A percentile compares a stretch with the other conserved stretches of the same genome.
Evolutionary conservation across 2,113 vertebrate species (phyloP).

Genomic region (Lophotis ruficrista): DNA sequence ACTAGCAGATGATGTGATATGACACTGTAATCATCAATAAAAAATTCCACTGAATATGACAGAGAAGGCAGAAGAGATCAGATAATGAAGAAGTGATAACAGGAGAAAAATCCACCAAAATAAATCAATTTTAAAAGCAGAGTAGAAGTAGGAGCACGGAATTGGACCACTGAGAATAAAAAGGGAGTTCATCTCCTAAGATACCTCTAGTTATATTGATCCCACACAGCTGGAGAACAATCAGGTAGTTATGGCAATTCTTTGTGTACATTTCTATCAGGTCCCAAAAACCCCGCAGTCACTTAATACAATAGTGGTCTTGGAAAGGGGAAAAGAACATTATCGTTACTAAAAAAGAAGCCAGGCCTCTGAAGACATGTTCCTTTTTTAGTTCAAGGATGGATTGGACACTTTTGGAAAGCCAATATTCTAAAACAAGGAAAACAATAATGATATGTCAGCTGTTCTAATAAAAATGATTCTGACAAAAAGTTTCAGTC

Average conservation of each 20-base stretch:
- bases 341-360: not conserved
- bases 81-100: not conserved
- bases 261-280: not conserved
- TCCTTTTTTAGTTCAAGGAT: conserved; percentile 13
- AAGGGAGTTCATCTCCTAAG: not conserved
- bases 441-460: conserved; percentile 43
- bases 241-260: not conserved
- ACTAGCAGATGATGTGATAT: not conserved
- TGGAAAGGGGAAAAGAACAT: not conserved
- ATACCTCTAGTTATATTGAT: not conserved
- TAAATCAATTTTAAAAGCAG: not conserved
- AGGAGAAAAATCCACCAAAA: not conserved
- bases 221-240: not conserved
- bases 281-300: not conserved
- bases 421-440: conserved; percentile 5
- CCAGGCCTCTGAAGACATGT: not conserved
- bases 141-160: not conserved
- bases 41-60: not conserved
- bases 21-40: not conserved
- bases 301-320: not conserved
- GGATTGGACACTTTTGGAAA: not conserved
- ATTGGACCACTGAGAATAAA: not conserved
- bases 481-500: conserved; percentile 7
- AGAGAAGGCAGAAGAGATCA: not conserved
- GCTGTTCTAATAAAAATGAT: conserved; percentile 11